These are phyloP conservation scores for Crenuchus spilurus DNA, from an alignment of 2,797 vertebrate species.

Conservation along the genomic window DNA sequence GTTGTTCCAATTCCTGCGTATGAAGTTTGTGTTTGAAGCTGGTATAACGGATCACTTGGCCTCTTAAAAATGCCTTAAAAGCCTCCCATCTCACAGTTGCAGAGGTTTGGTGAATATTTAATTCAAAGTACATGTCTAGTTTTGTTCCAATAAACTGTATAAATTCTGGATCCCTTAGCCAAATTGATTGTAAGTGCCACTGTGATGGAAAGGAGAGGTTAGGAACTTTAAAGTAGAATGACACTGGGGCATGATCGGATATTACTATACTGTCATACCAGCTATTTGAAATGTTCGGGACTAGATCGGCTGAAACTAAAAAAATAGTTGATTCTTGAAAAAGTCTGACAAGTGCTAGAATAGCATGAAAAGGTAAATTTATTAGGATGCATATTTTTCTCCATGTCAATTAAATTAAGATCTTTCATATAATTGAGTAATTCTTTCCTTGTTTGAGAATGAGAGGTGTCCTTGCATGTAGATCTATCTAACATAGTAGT, in stretches of 20 bases:
- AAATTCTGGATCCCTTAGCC: conserved; percentile 23
- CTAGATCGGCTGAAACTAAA: conserved; percentile 16
- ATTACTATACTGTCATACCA: conserved; percentile 37
- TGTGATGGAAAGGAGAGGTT: neutral
- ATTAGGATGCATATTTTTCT: conserved; percentile 20
- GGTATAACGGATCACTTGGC: conserved; percentile 26
- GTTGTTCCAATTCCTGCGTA: neutral
- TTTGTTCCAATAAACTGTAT: conserved; percentile 12
- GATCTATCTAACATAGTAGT: conserved; percentile 21
- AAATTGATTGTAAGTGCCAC: conserved; percentile 15
- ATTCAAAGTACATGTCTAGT: conserved; percentile 13
- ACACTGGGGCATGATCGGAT: conserved; percentile 21
- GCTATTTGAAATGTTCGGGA: conserved; percentile 13
- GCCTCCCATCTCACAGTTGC: conserved; percentile 20
- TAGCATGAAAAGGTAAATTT: conserved; percentile 26
- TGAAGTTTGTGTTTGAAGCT: conserved; percentile 18
- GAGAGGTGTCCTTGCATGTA: conserved; percentile 15
- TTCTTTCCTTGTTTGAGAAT: conserved; percentile 7
- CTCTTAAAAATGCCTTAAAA: conserved; percentile 28
- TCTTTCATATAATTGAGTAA: conserved; percentile 24
- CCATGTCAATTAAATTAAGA: conserved; percentile 18
- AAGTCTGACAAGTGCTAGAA: conserved; percentile 29
- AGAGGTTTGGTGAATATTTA: conserved; percentile 3
- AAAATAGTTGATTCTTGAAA: conserved; percentile 40
- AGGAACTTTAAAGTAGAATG: neutral